Percentiles rank a stretch among this genome's conserved stretches.
These are phyloP conservation scores for Thereuonema tuberculata DNA, from an alignment of 1,140 invertebrate species.

Conservation along the genomic window DNA sequence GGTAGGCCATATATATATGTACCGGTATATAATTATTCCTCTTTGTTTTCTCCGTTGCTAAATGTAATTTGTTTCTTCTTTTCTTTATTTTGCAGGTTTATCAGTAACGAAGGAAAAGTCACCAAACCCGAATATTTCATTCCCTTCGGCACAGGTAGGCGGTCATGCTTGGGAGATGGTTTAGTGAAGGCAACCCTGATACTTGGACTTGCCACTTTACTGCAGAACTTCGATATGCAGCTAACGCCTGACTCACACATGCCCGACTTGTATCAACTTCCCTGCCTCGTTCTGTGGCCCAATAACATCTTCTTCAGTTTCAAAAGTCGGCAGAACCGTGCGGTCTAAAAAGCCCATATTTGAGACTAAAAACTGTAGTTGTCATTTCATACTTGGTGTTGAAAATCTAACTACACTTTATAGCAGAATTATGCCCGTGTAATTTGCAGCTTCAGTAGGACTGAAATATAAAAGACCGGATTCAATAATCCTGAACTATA, in stretches of 20 bases:
- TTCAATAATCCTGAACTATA: too few relatives aligned
- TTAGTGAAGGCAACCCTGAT: slow-evolving; percentile 61
- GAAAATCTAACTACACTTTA: too few relatives aligned
- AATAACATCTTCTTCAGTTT: neutral
- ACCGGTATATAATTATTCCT: too few relatives aligned
- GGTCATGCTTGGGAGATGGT: slow-evolving; percentile 77
- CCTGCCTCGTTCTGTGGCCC: slow-evolving; percentile 11
- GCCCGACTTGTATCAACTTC: slow-evolving; percentile 14
- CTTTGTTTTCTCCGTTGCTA: too few relatives aligned
- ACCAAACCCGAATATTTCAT: slow-evolving; percentile 49
- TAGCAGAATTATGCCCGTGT: too few relatives aligned
- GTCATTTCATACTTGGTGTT: too few relatives aligned
- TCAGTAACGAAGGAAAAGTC: slow-evolving; percentile 33
- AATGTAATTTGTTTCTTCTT: too few relatives aligned
- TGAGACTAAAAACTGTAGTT: too few relatives aligned
- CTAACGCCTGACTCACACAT: slow-evolving; percentile 25
- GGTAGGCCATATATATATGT: too few relatives aligned
- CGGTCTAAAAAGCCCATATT: too few relatives aligned
- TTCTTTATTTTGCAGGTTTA: slow-evolving; percentile 17
- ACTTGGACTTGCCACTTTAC: slow-evolving; percentile 50
- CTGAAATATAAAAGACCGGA: too few relatives aligned
- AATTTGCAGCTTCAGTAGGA: too few relatives aligned
- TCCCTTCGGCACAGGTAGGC: slow-evolving; percentile 68
- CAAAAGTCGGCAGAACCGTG: neutral
- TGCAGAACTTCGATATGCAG: slow-evolving; percentile 57